Base-by-base conservation (phyloP, 2,797 vertebrate genomes). In the Halcyon leucocephala region DNA sequence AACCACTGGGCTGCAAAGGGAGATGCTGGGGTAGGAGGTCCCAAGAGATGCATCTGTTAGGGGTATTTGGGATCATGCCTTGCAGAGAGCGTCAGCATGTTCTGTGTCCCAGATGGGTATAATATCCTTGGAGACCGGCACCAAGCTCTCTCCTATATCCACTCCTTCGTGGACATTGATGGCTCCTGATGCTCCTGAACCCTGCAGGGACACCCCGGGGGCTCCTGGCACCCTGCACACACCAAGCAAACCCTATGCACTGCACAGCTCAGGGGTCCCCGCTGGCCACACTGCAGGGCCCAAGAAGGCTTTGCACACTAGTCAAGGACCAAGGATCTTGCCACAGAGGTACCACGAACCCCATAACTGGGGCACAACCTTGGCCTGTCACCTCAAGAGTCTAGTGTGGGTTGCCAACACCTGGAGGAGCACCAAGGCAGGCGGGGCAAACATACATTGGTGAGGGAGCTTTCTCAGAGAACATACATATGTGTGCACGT, bases 331-430 rank as follows among this genome's bases (percentile, higher is more conserved):
- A 24, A 58, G 39, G 39, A 54, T 42, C 48, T 73, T 62, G 70
- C 28, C 33, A 6, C 2, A 24, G 71, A 48, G 24, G 24, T 31
- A 52, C 41, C 22, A 46, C 0, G 0, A 82, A 52, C 35, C 24
- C 0, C 21, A 17, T 4, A 29, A 28, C 19, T 2, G 2, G 51
- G 51, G 51, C 60, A 49, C 0, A 0, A 71, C 14, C 31, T 57
- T 52, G 57, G 16, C 41, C 67, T 73, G 54, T 46, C 57, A 71
- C 8, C 35, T 54, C 29, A 41, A 14, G 46, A 58, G 61, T 31
- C 25, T n/a, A n/a, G 35, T 12, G 37, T 4, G 1, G 22, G 42
- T 26, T 73, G 64, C 37, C 61, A 85, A 2, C 33, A 22, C 22
- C 65, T 48, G 61, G 52, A 82, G 49, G 41, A 51, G 19, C 57